Base-by-base conservation (phyloP, 2,113 vertebrate species). In the Isichthys henryi region DNA sequence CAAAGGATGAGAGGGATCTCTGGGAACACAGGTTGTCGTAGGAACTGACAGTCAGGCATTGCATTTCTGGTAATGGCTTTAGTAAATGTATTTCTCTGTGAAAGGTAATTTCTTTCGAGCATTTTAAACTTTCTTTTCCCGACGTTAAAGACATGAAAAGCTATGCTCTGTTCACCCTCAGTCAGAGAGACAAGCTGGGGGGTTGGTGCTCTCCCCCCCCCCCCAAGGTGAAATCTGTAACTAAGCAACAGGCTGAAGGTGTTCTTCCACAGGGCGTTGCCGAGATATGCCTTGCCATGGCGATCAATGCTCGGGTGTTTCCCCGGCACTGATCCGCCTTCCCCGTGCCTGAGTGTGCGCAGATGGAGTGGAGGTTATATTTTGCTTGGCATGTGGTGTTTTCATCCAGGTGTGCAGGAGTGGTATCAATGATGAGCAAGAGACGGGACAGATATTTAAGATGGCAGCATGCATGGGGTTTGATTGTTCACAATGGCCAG, bases 401-500 rank as follows among this genome's bases (percentile, higher is more conserved):
- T 87, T 39, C 49, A 3, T 56, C 17, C 49, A 21, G 17, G 89
- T 15, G 89, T 56, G 1, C 89, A 92, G 86, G 90, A 89, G 90
- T 92, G 92, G 91, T 53, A 80, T 88, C 89, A 88, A 91, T 90
- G 91, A 90, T 53, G 66, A 50, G 83, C 45, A 11, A 86, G 83
- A 48, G 66, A 45, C 74, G 80, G 85, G 82, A 35, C 45, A 10
- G 2, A 82, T n/a, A 70, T 87, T 90, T 86, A 50, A 82, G 39
- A 89, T 31, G 48, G 74, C 31, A 45, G 52, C n/a, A 23, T 21
- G 27, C 31, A 2, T n/a, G 21, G 83, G 21, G 11, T 7, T 31
- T 50, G n/a, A 4, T 80, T 3, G 8, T 62, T n/a, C 21, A 62
- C 7, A n/a, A 62, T 62, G 56, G 56, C 2, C 2, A 11, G 21